Percentiles rank a stretch among this genome's conserved stretches.
Conservation (phyloP, 2,113 vertebrate genomes). For the Geococcyx californianus region DNA sequence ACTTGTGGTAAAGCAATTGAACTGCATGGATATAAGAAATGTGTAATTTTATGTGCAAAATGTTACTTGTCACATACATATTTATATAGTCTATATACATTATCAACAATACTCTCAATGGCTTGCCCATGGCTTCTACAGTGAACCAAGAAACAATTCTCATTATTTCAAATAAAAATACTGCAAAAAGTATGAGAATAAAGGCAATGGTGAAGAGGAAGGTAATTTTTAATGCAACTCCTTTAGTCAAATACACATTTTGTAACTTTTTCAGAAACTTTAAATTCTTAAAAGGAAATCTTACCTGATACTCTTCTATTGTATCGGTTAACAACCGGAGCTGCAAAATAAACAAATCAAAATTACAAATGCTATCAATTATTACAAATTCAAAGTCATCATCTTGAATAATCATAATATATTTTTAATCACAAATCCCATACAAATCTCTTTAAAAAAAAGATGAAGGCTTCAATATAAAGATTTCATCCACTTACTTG, state of each 20-base stretch:
- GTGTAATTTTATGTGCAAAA: too few species aligned
- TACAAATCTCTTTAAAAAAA: neutral
- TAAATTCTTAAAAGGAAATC: constrained; percentile 14
- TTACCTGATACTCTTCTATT: constrained; percentile 96
- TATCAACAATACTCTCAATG: neutral
- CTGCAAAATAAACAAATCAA: constrained; percentile 73
- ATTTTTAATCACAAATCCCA: neutral
- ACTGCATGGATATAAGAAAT: neutral
- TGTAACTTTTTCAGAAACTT: neutral
- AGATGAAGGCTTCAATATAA: neutral
- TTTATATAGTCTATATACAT: neutral
- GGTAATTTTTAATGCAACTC: neutral
- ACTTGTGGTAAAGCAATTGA: neutral
- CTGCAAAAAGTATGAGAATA: neutral
- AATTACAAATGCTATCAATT: neutral
- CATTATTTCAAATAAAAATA: neutral
- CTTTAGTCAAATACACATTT: neutral
- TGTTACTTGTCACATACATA: neutral
- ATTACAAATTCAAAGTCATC: neutral
- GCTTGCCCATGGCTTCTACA: neutral
- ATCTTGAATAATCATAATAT: neutral
- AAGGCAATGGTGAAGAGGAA: neutral
- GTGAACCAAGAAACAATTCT: neutral
- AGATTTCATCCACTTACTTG: neutral
- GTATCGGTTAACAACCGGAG: constrained; percentile 88